phyloP scores from a whole-genome alignment of 2,797 vertebrate species.

The Microchirus variegatus region DNA sequence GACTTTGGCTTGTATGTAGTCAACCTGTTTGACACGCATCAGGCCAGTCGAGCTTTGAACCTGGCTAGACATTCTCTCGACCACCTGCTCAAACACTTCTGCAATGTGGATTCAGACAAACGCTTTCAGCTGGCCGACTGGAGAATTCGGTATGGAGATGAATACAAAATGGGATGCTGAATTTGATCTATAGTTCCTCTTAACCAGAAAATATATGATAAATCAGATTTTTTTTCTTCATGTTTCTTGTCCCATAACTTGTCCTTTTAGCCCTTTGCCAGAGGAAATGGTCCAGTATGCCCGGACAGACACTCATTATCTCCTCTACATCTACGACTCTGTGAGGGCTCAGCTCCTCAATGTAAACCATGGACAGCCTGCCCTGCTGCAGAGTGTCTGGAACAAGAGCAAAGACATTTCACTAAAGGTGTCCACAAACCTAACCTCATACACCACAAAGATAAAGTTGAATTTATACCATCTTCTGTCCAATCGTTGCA shows the following conservation, averaged over 20 bases:
- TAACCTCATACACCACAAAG: background rate
- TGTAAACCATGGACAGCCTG: constrained; percentile 79
- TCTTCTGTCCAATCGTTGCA: background rate
- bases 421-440: constrained; percentile 84
- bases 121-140: constrained; percentile 97
- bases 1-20: constrained; percentile 95
- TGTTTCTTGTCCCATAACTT: background rate
- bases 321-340: constrained; percentile 93
- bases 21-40: constrained; percentile 96
- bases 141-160: constrained; percentile 89
- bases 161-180: too few species aligned
- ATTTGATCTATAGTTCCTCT: background rate
- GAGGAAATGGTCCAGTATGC: constrained; percentile 95
- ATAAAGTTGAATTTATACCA: constrained; percentile 9
- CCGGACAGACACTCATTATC: constrained; percentile 93
- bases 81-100: constrained; percentile 91
- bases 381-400: constrained; percentile 89
- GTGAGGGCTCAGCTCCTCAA: constrained; percentile 86
- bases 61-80: constrained; percentile 92
- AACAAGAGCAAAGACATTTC: constrained; percentile 91
- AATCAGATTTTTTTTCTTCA: too few species aligned
- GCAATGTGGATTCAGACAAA: constrained; percentile 88
- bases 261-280: constrained; percentile 86
- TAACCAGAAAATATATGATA: background rate
- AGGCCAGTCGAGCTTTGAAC: constrained; percentile 91